Base-by-base conservation (phyloP, 2,888 invertebrate genomes). In the Charanyca ferruginea region DNA sequence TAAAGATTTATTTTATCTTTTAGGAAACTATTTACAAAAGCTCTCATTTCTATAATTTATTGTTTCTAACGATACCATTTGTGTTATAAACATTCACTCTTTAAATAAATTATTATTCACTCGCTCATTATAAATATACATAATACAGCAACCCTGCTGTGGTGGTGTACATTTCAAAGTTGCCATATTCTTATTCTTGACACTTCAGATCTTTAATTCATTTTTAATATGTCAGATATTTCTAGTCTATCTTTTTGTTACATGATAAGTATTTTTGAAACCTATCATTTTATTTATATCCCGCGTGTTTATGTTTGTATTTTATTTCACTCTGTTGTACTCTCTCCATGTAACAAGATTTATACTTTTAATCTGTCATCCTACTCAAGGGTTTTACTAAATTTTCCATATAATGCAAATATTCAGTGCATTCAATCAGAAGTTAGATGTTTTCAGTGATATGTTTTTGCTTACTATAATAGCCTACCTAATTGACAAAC, bases 401-500 rank as follows among this genome's bases (percentile, higher is more conserved):
- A 38, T 32, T 32, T 32, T 11, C 11, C 32, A 11, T 32, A 38
- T 3, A n/a, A 2, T 38, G 16, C 38, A 38, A 28, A 38, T 38
- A 16, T 38, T 13, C 45, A 20, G 13, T 75, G 53, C 35, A 61
- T 53, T 35, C 3, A 38, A 38, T 38, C 38, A 38, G 38, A 57
- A 55, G 23, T 52, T 11, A 48, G 47, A 51, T 68, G 25, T 62
- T 69, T 51, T 44, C 52, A 79, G 77, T 91, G 91, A 91, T 91
- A 91, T 91, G 90, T 91, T 81, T 81, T 66, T 71, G 68, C 73
- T 81, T 76, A 76, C 70, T 77, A 72, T 80, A 61, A 76, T 67
- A 80, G 80, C 73, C 52, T 82, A 86, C 66, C 84, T 89, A 91
- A 90, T 91, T 91, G 90, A 90, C 87, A 67, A 82, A 65, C 70